phyloP scores from a whole-genome alignment of 2,888 invertebrate genomes.

The Eubasilissa splendida region DNA sequence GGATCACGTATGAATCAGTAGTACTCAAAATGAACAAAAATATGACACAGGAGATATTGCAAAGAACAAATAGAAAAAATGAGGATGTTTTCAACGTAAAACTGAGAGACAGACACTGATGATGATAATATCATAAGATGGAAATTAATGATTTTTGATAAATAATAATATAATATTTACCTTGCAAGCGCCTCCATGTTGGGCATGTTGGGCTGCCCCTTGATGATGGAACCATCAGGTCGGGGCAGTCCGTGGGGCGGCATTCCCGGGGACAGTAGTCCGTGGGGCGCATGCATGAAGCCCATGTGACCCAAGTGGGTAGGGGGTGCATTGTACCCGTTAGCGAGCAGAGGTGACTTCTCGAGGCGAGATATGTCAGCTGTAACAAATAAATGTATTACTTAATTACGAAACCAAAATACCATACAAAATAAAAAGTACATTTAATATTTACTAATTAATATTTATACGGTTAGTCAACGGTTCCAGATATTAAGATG shows the following conservation, averaged over 20 bases:
- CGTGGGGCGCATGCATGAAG: conserved; percentile 92
- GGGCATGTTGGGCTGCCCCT: conserved; percentile 85
- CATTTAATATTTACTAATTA: too few species aligned
- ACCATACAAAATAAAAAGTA: too few species aligned
- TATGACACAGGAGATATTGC: too few species aligned
- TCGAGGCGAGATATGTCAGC: conserved; percentile 91
- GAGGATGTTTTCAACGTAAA: too few species aligned
- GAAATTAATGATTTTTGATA: too few species aligned
- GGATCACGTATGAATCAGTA: too few species aligned
- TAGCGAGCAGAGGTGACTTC: conserved; percentile 92
- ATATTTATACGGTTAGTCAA: too few species aligned
- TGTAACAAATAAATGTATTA: conserved; percentile 60
- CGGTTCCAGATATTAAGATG: too few species aligned
- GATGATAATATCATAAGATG: too few species aligned
- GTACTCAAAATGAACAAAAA: too few species aligned
- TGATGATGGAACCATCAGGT: conserved; percentile 87
- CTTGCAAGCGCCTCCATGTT: conserved; percentile 93
- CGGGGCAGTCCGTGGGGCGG: conserved; percentile 87
- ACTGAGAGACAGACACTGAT: too few species aligned
- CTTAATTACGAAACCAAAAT: not conserved
- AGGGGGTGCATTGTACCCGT: conserved; percentile 95
- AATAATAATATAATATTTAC: conserved; percentile 65
- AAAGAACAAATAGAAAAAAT: too few species aligned
- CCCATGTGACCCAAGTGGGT: conserved; percentile 94
- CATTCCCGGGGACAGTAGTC: conserved; percentile 92